A percentile compares a stretch with the other conserved stretches of the same genome.
Evolutionary conservation across 2,888 invertebrate genomes (phyloP).

Genomic region (Cheilosia pagana): DNA sequence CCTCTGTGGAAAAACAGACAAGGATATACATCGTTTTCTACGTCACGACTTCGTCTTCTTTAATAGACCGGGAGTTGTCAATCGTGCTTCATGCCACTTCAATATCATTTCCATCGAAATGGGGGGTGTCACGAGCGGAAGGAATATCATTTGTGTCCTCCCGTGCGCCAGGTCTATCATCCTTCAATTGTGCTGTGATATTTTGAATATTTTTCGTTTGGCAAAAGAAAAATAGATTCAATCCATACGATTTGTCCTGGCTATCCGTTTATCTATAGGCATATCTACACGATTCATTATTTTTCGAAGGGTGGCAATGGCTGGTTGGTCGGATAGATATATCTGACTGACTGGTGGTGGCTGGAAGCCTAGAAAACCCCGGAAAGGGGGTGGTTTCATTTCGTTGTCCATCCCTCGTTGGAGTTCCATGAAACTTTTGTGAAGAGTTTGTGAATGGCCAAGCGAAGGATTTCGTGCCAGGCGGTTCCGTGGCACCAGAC

Average conservation of each 20-base stretch:
- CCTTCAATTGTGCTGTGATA: slow-evolving; percentile 65
- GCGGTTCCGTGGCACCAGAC: slow-evolving; percentile 69
- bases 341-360: slow-evolving; percentile 31
- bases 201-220: slow-evolving; percentile 52
- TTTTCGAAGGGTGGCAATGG: slow-evolving; percentile 49
- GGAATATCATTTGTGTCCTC: slow-evolving; percentile 72
- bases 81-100: slow-evolving; percentile 76
- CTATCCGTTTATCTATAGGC: slow-evolving; percentile 58
- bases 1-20: slow-evolving; percentile 18
- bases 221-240: slow-evolving; percentile 60
- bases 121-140: slow-evolving; percentile 11
- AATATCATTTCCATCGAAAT: slow-evolving; percentile 59
- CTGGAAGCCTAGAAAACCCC: slow-evolving; percentile 34
- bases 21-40: slow-evolving; percentile 44
- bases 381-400: slow-evolving; percentile 65
- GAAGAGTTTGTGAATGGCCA: slow-evolving; percentile 76
- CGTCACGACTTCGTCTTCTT: slow-evolving; percentile 45
- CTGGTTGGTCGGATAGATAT: slow-evolving; percentile 53
- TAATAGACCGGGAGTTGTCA: slow-evolving; percentile 73
- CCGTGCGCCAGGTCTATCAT: slow-evolving; percentile 69
- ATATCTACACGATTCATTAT: slow-evolving; percentile 46
- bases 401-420: slow-evolving; percentile 77
- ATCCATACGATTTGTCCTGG: slow-evolving; percentile 69
- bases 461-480: slow-evolving; percentile 71
- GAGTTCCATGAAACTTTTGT: slow-evolving; percentile 72